Base-by-base conservation (phyloP, 2,888 invertebrate species). In the Eumacrocentrus americanus region DNA sequence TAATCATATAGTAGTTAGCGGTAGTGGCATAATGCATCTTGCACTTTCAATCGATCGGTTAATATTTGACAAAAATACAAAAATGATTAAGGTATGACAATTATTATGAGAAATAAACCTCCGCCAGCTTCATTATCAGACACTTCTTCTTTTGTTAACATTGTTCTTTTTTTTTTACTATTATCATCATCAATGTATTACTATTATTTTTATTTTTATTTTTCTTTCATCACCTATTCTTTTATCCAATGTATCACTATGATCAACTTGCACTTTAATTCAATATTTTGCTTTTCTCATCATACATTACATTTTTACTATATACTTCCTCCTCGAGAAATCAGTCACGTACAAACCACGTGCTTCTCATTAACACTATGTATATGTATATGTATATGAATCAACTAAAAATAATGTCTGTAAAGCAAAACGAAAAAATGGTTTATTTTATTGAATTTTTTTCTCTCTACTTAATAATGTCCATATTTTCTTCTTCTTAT, bases 51-150 rank as follows among this genome's bases (percentile, higher is more conserved):
- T 65, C 54, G 59, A 57, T 74, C 66, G 72, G 69, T 77, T 76
- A 77, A 75, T 76, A 74, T 72, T 73, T 76, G 74, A 73, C 71
- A 75, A 77, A 77, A 77, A 77, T 75, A 77, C 74, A 77, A 77
- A 77, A 77, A 76, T 75, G 72, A 76, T 76, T 73, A 75, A 74
- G 72, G 66, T 74, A 72, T 77, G 71, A 70, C 72, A 72, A 72
- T 72, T 70, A 69, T 72, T 70, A 71, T 66, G 70, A 73, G 70
- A 68, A 73, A 77, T 71, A 67, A 61, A 60, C 58, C 52, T 57
- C 53, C 59, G 61, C 60, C 59, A 56, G 35, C 44, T 42, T 57
- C 50, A 50, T 50, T 58, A 42, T 58, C 54, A 59, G 56, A 58
- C 58, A 64, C 37, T 38, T 51, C 60, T 42, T 55, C 51, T 59